These are phyloP conservation scores for Drosophila kuntzei DNA, from an alignment of 2,888 invertebrate genomes.

Conservation along the genomic window DNA sequence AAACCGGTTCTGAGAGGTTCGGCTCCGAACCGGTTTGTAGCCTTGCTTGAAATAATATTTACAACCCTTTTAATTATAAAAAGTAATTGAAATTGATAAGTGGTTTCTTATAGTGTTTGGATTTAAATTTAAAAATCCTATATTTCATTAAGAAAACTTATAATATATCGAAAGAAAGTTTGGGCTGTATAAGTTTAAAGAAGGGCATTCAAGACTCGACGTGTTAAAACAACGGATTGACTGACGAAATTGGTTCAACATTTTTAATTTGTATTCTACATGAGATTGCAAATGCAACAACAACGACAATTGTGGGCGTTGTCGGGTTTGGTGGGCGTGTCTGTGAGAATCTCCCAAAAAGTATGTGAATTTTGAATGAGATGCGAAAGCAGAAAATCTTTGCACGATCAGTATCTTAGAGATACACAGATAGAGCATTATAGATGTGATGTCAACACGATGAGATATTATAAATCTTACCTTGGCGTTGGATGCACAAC, in stretches of 20 bases:
- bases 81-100: no score
- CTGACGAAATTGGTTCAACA: conserved; percentile 53
- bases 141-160: no score
- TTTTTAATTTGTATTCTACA: conserved; percentile 55
- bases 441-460: conserved; percentile 2
- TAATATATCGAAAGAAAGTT: not conserved
- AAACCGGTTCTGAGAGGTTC: no score
- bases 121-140: no score
- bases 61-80: no score
- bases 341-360: conserved; percentile 42
- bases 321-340: conserved; percentile 14
- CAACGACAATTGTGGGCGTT: conserved; percentile 24
- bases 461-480: conserved; percentile 45
- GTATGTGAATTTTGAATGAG: conserved; percentile 7
- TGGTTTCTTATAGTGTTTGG: no score
- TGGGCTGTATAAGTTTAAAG: not conserved
- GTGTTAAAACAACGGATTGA: not conserved
- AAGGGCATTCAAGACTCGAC: conserved; percentile 9
- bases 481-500: conserved; percentile 54
- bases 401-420: conserved; percentile 17
- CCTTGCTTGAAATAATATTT: no score
- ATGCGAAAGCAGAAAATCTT: conserved; percentile 17
- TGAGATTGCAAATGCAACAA: conserved; percentile 36
- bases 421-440: conserved; percentile 13
- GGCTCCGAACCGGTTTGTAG: no score